Base-by-base conservation (phyloP, 2,888 invertebrate species). In the Leistus spinibarbis region DNA sequence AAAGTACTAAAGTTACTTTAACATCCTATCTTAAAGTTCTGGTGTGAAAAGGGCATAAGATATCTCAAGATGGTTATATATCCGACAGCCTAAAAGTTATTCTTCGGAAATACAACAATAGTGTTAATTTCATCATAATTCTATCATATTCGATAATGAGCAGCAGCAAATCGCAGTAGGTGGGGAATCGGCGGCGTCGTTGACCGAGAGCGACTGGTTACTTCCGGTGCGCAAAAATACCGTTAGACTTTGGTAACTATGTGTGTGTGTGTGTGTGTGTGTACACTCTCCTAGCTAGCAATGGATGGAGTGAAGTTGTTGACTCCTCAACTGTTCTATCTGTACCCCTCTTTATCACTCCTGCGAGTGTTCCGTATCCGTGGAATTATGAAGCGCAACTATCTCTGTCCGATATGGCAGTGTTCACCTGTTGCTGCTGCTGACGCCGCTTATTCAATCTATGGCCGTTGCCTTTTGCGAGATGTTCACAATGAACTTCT, bases 151-250 rank as follows among this genome's bases (percentile, higher is more conserved):
- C n/a, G n/a, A n/a, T n/a, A n/a, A n/a, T n/a, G n/a, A n/a, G n/a
- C n/a, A 56, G 23, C 54, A 56, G 24, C 24, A 71, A 63, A 71
- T 63, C 64, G 40, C 40, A 40, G 10, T 40, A 66, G 40, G 73
- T 73, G 73, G 73, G 67, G 67, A 73, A 40, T 10, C 13, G 40
- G 40, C 67, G 64, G 67, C 73, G 73, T 73, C 73, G 67, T 73
- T 73, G 73, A 73, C 73, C 73, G 73, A 66, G 56, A 65, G 67
- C 62, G 60, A 60, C 60, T 57, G 40, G 40, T 10, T 65, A 73
- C 73, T 73, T 73, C 73, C 73, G 73, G 57, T 67, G 73, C 67
- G 73, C 73, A 57, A 73, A 73, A 60, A 56, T 23, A 73, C 73
- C 73, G 73, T 73, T 73, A 40, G 40, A 13, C 10, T 40, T 40